Evolutionary conservation across 1,140 invertebrate species (phyloP).

Genomic region (Drosophila tropicalis): DNA sequence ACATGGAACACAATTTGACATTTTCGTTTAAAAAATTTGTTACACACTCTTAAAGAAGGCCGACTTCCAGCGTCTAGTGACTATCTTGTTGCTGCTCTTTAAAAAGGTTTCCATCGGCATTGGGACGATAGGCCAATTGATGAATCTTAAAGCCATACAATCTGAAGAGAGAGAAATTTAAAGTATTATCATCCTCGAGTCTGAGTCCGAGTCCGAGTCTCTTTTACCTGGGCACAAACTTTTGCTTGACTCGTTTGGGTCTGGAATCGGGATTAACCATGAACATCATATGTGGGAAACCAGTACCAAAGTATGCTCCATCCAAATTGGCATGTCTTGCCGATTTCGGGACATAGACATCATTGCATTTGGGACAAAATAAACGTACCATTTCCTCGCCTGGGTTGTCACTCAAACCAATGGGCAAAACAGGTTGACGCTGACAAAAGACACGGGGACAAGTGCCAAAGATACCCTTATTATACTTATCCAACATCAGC

Average conservation of each 20-base stretch:
- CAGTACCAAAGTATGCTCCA: constrained; percentile 99
- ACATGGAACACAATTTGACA: constrained; percentile 1
- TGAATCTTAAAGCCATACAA: constrained; percentile 68
- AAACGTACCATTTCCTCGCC: constrained; percentile 99
- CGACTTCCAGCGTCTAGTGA: not conserved
- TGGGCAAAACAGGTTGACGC: constrained; percentile 96
- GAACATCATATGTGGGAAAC: constrained; percentile 99
- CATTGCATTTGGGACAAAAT: constrained; percentile 99
- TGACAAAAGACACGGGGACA: constrained; percentile 99
- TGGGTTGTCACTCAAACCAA: constrained; percentile 97
- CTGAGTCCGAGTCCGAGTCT: not conserved
- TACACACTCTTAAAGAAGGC: not conserved
- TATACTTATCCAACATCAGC: constrained; percentile 99
- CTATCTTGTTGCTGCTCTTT: not conserved
- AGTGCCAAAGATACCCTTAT: constrained; percentile 98
- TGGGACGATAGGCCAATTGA: constrained; percentile 34
- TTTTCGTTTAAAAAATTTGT: not conserved
- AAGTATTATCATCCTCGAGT: not conserved
- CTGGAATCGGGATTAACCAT: constrained; percentile 99
- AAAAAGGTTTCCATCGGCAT: not conserved
- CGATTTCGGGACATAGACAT: constrained; percentile 99
- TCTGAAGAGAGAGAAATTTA: constrained; percentile 19
- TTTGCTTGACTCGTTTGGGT: constrained; percentile 96
- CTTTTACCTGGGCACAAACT: constrained; percentile 95
- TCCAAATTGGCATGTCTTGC: constrained; percentile 99